Conservation (phyloP, 2,888 invertebrate genomes). For the Polydrusus cervinus region DNA sequence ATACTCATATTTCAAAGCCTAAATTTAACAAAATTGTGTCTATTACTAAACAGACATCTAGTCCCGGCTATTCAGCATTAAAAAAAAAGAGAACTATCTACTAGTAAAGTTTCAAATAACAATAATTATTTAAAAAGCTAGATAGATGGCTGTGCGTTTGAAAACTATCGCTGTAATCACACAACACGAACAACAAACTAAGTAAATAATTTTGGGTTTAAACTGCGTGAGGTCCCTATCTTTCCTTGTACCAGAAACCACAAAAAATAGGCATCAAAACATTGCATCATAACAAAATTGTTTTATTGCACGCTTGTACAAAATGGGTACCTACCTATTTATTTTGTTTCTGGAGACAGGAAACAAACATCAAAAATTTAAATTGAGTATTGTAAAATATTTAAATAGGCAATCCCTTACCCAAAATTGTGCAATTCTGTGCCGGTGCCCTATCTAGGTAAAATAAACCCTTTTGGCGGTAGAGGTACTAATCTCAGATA, state of each 20-base stretch:
- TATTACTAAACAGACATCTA: too few species aligned
- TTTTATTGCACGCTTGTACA: conserved; percentile 18
- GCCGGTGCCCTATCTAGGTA: conserved; percentile 25
- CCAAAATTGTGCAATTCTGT: conserved; percentile 33
- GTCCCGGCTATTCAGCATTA: too few species aligned
- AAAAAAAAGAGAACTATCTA: too few species aligned
- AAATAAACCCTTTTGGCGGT: conserved; percentile 28
- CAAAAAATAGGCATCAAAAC: conserved; percentile 4
- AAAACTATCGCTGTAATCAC: too few species aligned
- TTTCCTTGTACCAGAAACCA: not conserved
- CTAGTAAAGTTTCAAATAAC: too few species aligned
- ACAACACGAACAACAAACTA: too few species aligned
- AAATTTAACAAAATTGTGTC: too few species aligned
- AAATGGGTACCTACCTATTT: not conserved
- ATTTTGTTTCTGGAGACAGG: conserved; percentile 30
- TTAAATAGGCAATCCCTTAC: conserved; percentile 19
- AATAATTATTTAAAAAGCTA: too few species aligned
- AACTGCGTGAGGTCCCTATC: conserved; percentile 17
- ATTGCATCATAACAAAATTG: conserved; percentile 17
- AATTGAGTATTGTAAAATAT: conserved; percentile 35
- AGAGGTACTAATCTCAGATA: conserved; percentile 26
- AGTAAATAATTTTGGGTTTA: not conserved
- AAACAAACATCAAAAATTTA: conserved; percentile 32
- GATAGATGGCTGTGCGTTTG: too few species aligned
- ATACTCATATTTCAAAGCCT: too few species aligned